Evolutionary conservation across 2,888 invertebrate species (phyloP).

Genomic region (Cacoxenus indagator): DNA sequence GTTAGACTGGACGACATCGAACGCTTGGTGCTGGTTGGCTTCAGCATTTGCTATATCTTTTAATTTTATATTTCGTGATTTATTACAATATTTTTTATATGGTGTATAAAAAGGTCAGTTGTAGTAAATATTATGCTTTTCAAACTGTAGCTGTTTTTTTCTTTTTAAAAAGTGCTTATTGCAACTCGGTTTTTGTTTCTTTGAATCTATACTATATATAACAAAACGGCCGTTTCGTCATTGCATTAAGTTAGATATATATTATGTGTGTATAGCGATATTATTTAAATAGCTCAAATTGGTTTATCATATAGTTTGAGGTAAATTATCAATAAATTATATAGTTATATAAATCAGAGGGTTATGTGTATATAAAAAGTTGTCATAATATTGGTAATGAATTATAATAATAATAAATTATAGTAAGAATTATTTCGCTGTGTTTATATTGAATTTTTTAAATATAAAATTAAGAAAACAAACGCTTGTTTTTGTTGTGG

Average conservation of each 20-base stretch:
- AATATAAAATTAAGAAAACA: background rate
- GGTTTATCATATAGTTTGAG: too few relatives aligned
- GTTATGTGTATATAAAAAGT: constrained; percentile 36
- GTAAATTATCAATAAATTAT: too few relatives aligned
- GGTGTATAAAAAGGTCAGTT: background rate
- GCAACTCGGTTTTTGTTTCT: background rate
- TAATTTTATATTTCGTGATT: background rate
- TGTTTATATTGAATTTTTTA: too few relatives aligned
- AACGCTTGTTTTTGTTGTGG: background rate
- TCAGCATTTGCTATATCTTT: background rate
- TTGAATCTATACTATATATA: background rate
- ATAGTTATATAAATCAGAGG: constrained; percentile 37
- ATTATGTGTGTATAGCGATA: constrained; percentile 26
- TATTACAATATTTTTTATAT: background rate
- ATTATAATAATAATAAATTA: too few relatives aligned
- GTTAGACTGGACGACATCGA: too few relatives aligned
- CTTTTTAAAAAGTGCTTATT: too few relatives aligned
- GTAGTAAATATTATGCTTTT: background rate
- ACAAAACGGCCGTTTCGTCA: constrained; percentile 23
- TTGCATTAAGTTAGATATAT: constrained; percentile 14
- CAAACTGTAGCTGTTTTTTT: background rate
- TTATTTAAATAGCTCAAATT: too few relatives aligned
- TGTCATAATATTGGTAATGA: too few relatives aligned
- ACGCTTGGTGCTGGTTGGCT: too few relatives aligned
- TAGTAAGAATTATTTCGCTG: too few relatives aligned